Evolutionary conservation across 2,113 vertebrate genomes (phyloP).

Genomic region (Butorides virescens): DNA sequence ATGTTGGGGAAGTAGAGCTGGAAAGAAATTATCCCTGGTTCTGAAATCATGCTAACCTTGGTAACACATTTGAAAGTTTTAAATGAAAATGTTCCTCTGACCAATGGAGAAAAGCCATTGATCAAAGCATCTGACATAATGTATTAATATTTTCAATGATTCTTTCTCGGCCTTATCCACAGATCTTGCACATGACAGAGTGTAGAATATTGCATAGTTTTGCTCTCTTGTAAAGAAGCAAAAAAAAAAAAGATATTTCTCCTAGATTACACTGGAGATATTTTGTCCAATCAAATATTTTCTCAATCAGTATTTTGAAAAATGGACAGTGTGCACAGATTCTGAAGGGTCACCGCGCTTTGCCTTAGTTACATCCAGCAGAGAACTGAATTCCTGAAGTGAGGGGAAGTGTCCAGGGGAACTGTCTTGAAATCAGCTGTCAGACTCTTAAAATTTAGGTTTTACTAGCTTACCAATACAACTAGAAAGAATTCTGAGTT

Average conservation of each 20-base stretch:
- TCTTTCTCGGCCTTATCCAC: not conserved
- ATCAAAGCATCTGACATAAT: not conserved
- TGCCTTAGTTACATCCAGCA: not conserved
- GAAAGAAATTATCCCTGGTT: not conserved
- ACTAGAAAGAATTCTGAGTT: not conserved
- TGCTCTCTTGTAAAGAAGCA: not conserved
- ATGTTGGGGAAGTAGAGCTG: not conserved
- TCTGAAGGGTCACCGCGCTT: not conserved
- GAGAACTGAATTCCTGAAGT: not conserved
- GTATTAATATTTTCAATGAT: not conserved
- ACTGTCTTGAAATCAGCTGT: not conserved
- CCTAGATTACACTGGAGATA: not conserved
- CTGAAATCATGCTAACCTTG: not conserved
- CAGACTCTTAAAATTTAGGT: not conserved
- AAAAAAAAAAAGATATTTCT: not conserved
- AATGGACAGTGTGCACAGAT: not conserved
- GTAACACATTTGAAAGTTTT: not conserved
- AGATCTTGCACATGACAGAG: not conserved
- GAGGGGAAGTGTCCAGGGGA: not conserved
- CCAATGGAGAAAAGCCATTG: not conserved
- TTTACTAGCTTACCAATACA: not conserved
- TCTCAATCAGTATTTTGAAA: not conserved
- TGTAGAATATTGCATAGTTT: not conserved
- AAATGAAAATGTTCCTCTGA: not conserved
- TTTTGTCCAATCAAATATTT: not conserved